Percentiles rank a stretch among this genome's conserved stretches.
Evolutionary conservation across 2,113 vertebrate species (phyloP).

Genomic region (Cottus gobio): DNA sequence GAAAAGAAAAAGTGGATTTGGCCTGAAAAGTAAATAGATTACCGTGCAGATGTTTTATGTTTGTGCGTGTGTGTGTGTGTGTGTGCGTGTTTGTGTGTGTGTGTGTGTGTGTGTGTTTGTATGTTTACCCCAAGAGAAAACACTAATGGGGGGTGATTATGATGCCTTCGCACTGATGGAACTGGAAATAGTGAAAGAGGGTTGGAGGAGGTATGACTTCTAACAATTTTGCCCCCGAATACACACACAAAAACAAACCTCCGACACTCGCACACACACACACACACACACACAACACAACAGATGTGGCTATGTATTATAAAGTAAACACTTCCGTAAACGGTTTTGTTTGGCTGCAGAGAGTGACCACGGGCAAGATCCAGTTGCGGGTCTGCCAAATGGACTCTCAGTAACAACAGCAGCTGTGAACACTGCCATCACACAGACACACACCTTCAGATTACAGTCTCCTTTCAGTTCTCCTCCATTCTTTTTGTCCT

Average conservation of each 20-base stretch:
- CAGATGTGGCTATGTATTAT: conserved; percentile 48
- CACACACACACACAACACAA: conserved; percentile 21
- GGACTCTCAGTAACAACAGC: conserved; percentile 43
- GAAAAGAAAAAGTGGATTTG: conserved; percentile 25
- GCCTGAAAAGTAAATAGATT: conserved; percentile 50
- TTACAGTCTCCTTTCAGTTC: conserved; percentile 26
- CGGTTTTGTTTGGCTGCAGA: conserved; percentile 37
- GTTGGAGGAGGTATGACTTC: conserved; percentile 49
- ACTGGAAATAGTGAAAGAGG: conserved; percentile 29
- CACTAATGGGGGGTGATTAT: conserved; percentile 66
- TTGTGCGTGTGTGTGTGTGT: not conserved
- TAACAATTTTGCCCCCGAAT: conserved; percentile 36
- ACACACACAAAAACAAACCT: not conserved
- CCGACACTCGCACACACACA: conserved; percentile 15
- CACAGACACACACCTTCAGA: conserved; percentile 53
- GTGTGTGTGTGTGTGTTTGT: conserved; percentile 13
- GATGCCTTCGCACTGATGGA: conserved; percentile 53
- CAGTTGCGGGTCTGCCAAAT: conserved; percentile 63
- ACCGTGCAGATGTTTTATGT: conserved; percentile 48
- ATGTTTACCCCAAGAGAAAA: conserved; percentile 49
- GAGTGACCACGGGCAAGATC: conserved; percentile 46
- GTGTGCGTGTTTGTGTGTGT: conserved; percentile 25
- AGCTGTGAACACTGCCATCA: conserved; percentile 34
- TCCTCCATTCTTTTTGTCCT: conserved; percentile 5
- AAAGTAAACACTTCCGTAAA: not conserved